Evolutionary conservation across 2,797 vertebrate genomes (phyloP).

Genomic region (Anniella stebbinsi): DNA sequence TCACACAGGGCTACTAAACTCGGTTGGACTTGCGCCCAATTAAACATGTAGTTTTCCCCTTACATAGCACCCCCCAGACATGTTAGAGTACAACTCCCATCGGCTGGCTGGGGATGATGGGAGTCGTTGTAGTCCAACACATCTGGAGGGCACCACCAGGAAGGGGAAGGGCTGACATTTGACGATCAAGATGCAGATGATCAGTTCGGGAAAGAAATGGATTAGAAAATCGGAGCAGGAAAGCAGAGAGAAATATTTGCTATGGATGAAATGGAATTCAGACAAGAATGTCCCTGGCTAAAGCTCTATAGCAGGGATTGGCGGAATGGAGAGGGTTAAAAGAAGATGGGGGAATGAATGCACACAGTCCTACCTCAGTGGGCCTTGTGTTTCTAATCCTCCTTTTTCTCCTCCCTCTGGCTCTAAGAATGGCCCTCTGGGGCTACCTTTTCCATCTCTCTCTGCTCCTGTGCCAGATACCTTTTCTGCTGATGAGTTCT

Average conservation of each 20-base stretch:
- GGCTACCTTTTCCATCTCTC: not conserved
- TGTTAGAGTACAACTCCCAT: not conserved
- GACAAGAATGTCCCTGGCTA: not conserved
- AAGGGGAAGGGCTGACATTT: not conserved
- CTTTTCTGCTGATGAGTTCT: not conserved
- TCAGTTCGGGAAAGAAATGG: not conserved
- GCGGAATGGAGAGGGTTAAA: not conserved
- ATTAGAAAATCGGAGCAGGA: not conserved
- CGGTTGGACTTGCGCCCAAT: too few species aligned
- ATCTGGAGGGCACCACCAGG: not conserved
- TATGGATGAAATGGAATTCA: not conserved
- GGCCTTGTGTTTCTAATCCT: not conserved
- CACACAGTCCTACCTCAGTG: not conserved
- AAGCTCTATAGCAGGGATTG: not conserved
- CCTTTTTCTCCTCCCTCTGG: not conserved
- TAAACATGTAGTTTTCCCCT: not conserved
- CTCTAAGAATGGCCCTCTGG: not conserved
- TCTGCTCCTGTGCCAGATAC: not conserved
- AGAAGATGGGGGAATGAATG: too few species aligned
- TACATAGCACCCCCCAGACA: not conserved
- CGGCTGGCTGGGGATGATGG: not conserved
- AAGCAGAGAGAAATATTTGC: not conserved
- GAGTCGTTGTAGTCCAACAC: not conserved
- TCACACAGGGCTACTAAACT: not conserved
- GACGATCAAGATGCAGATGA: not conserved